Percentiles rank a stretch among this genome's conserved stretches.
Conservation (phyloP, 1,140 invertebrate genomes). For the Hyphantria cunea region DNA sequence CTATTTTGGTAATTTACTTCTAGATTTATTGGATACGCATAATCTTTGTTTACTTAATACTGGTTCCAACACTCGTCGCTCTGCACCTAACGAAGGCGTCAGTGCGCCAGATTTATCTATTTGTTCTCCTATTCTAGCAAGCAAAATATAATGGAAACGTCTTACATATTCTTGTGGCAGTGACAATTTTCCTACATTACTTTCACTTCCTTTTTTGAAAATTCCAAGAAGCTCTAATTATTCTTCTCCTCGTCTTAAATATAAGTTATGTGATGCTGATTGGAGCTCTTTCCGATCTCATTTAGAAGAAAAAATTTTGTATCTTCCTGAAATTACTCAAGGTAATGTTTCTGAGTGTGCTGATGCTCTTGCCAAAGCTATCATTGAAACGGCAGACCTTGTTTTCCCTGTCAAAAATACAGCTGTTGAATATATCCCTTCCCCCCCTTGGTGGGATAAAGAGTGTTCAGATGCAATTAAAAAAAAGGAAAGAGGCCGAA, state of each 20-base stretch:
- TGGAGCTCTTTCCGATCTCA: too few relatives aligned
- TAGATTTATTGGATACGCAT: slow-evolving; percentile 8
- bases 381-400: slow-evolving; percentile 9
- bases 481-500: slow-evolving; percentile 14
- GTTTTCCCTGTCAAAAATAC: slow-evolving; percentile 29
- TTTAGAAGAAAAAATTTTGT: too few relatives aligned
- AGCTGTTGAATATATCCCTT: slow-evolving; percentile 1
- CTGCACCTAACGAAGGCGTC: slow-evolving; percentile 5
- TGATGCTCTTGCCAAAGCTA: too few relatives aligned
- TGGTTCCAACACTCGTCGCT: slow-evolving; percentile 10
- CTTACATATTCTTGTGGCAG: too few relatives aligned
- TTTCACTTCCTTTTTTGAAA: too few relatives aligned
- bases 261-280: too few relatives aligned
- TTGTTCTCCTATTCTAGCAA: slow-evolving; percentile 14
- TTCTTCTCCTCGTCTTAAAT: too few relatives aligned
- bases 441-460: slow-evolving; percentile 38
- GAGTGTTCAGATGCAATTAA: slow-evolving; percentile 25
- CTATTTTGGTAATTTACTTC: slow-evolving; percentile 6
- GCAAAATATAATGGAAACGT: too few relatives aligned
- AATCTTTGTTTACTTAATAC: slow-evolving; percentile 25
- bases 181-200: too few relatives aligned
- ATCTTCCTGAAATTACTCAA: too few relatives aligned
- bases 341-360: too few relatives aligned
- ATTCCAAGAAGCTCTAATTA: too few relatives aligned
- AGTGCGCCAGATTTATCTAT: slow-evolving; percentile 18